Conservation (phyloP, 37 sponge, comb jelly and placozoan species). For the Halichondria panicea region DNA sequence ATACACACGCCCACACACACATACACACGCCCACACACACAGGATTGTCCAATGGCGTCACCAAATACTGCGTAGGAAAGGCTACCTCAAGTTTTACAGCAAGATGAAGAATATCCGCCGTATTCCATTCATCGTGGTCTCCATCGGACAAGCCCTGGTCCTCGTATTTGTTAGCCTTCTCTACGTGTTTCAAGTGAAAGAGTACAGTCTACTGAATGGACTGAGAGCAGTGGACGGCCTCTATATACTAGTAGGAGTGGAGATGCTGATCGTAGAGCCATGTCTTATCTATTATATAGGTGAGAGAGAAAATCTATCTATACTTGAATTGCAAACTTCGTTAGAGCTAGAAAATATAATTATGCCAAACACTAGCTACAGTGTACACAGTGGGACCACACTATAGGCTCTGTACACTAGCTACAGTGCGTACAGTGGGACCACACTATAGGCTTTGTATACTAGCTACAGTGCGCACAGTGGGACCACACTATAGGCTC, state of each 20-base stretch:
- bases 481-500: no score
- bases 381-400: no score
- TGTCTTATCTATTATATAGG: conserved; percentile 67
- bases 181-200: conserved; percentile 20
- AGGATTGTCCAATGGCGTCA: conserved; percentile 73
- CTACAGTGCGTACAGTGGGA: no score
- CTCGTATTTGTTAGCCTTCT: conserved; percentile 49
- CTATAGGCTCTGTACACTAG: no score
- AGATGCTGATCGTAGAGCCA: conserved; percentile 50
- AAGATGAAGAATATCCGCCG: conserved; percentile 70
- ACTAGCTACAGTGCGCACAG: no score
- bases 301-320: conserved; percentile 21
- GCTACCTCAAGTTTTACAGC: conserved; percentile 83
- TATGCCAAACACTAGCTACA: not conserved
- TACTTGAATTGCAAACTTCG: no score
- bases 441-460: no score
- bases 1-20: not conserved
- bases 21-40: not conserved
- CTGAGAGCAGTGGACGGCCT: conserved; percentile 36
- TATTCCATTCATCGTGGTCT: conserved; percentile 70
- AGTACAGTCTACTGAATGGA: not conserved
- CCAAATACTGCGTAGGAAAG: conserved; percentile 60
- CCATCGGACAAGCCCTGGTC: conserved; percentile 40
- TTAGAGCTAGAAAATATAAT: not conserved
- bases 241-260: conserved; percentile 59